Evolutionary conservation across 2,113 vertebrate genomes (phyloP), one percentile per base, ranked within the genome.

Genomic region (Epinephelus moara): DNA sequence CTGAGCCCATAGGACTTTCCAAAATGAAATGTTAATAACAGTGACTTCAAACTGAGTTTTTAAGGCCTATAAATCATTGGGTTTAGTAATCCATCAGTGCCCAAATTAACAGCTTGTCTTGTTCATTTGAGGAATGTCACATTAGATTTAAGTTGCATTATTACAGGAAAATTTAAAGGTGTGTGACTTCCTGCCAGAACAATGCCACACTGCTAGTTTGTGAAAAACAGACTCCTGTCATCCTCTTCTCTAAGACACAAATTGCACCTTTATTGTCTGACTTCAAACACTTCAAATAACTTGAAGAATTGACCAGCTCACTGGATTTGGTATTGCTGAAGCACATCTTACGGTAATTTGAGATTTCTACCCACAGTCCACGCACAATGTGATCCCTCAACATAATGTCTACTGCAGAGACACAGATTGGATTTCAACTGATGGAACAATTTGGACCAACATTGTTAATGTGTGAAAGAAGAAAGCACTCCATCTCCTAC

Each of bases 391-490:
- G 25, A 71, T 79, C 63, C 17, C 0, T 66, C 47, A 15, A 66
- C 33, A 78, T 55, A 42, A 71, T 80, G 53, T 25, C 3, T 40
- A 47, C 64, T 67, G 40, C 59, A 64, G 53, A 77, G 71, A 57
- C 25, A 70, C 14, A 80, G 59, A 81, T 84, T 78, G 40, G n/a
- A 82, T 85, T 78, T 81, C 56, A 47, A n/a, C 64, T 64, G 33
- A 88, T 78, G 67, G 68, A 78, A 81, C 47, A 71, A 47, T 78
- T 73, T 80, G 42, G 53, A 55, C 9, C 53, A n/a, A 57, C 63
- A 50, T 23, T 71, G 49, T 60, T 59, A 25, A 74, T 75, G 50
- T 74, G 60, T 79, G 53, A 82, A 70, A 70, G 70, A 60, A 50
- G 78, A 64, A 73, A 52, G 13, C 76, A 27, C 50, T 85, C 33